Percentiles rank a stretch among this genome's conserved stretches.
Evolutionary conservation across 2,888 invertebrate species (phyloP).

Genomic region (Amphipyra berbera): DNA sequence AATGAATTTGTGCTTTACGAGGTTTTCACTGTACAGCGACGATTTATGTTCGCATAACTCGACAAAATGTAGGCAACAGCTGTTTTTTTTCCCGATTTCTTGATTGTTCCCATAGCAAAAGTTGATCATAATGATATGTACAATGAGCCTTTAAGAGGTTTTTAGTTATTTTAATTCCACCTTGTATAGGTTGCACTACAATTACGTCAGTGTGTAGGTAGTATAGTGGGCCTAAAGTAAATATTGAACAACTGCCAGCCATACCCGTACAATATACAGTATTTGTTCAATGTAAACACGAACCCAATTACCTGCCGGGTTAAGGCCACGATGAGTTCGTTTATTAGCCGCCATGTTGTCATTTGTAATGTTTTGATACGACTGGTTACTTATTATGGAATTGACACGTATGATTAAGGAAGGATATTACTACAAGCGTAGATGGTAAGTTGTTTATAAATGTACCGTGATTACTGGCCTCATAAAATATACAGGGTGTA

Average conservation of each 20-base stretch:
- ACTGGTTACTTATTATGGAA: neutral
- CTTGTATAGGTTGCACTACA: too few relatives aligned
- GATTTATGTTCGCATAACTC: too few relatives aligned
- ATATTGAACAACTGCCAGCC: slow-evolving; percentile 23
- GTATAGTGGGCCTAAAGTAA: slow-evolving; percentile 21
- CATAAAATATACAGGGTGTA: too few relatives aligned
- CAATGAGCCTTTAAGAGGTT: too few relatives aligned
- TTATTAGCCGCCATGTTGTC: slow-evolving; percentile 7
- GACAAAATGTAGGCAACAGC: too few relatives aligned
- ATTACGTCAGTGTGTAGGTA: slow-evolving; percentile 7
- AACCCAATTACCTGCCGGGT: slow-evolving; percentile 14
- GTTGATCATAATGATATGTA: too few relatives aligned
- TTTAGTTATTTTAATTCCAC: too few relatives aligned
- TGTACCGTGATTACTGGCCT: neutral
- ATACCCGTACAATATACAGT: slow-evolving; percentile 19
- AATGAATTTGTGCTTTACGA: too few relatives aligned
- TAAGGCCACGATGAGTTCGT: slow-evolving; percentile 15
- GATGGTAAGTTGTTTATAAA: neutral
- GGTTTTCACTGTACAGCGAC: too few relatives aligned
- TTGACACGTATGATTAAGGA: neutral
- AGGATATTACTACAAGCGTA: neutral
- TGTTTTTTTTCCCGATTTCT: too few relatives aligned
- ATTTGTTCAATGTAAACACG: slow-evolving; percentile 37
- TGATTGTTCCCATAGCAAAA: too few relatives aligned
- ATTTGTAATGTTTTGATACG: neutral